phyloP scores from a whole-genome alignment of 2,888 invertebrate species.

The Agapostemon virescens region DNA sequence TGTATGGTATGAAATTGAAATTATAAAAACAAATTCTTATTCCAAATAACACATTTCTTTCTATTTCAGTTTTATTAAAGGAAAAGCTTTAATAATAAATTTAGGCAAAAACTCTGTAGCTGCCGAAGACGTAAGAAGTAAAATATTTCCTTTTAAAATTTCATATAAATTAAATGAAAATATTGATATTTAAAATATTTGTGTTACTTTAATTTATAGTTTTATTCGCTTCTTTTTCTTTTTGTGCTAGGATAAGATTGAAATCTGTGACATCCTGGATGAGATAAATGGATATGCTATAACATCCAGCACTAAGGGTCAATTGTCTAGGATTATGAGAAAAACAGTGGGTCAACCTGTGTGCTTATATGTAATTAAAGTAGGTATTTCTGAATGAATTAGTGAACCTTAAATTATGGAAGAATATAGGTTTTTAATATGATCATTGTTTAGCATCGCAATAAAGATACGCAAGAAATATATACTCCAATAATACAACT shows the following conservation, averaged over 20 bases:
- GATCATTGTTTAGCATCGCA: constrained; percentile 72
- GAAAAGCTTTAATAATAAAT: constrained; percentile 83
- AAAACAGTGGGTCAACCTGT: constrained; percentile 81
- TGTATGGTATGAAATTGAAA: constrained; percentile 80
- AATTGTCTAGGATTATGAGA: constrained; percentile 81
- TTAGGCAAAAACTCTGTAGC: constrained; percentile 84
- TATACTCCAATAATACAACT: constrained; percentile 81
- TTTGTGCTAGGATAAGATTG: constrained; percentile 82
- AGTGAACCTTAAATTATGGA: not conserved
- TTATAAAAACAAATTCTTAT: not conserved
- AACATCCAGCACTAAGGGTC: constrained; percentile 80
- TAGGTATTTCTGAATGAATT: constrained; percentile 66
- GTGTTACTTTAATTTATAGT: not conserved
- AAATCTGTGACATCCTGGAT: constrained; percentile 84
- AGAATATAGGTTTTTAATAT: constrained; percentile 6
- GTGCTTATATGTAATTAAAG: constrained; percentile 82
- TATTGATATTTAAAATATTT: no score
- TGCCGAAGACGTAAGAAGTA: constrained; percentile 84
- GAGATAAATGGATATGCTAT: constrained; percentile 83
- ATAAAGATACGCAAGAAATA: constrained; percentile 77
- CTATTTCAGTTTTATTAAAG: constrained; percentile 82
- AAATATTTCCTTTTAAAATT: not conserved
- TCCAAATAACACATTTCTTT: constrained; percentile 53
- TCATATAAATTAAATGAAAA: not conserved
- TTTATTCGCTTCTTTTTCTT: constrained; percentile 52